Evolutionary conservation across 2,797 vertebrate genomes (phyloP).

Genomic region (Gorsachius magnificus): DNA sequence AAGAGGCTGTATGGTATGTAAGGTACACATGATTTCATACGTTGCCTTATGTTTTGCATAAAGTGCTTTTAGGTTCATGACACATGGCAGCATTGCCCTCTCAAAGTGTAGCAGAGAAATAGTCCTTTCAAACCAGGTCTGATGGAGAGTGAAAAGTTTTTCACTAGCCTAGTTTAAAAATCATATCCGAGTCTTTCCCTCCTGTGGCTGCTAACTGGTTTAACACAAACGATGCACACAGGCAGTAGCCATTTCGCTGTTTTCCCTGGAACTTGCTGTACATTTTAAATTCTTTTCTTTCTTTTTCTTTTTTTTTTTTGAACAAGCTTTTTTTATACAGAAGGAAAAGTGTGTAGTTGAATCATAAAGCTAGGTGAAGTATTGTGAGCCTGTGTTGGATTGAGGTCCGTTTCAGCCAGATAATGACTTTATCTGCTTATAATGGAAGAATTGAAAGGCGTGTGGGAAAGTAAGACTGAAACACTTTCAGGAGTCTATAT

Average conservation of each 20-base stretch:
- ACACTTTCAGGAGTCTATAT: neutral
- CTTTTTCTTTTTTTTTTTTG: neutral
- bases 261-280: slow-evolving; percentile 1
- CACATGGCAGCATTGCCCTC: neutral
- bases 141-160: neutral
- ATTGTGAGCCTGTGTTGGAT: neutral
- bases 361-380: slow-evolving; percentile 19
- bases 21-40: neutral
- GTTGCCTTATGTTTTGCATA: neutral
- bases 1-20: neutral
- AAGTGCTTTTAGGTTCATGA: neutral
- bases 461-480: slow-evolving; percentile 31
- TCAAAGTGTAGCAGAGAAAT: neutral
- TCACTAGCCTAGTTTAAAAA: slow-evolving; percentile 15
- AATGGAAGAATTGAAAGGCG: slow-evolving; percentile 31
- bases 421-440: slow-evolving; percentile 50
- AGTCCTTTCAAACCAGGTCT: slow-evolving; percentile 14
- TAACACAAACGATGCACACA: neutral
- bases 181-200: neutral
- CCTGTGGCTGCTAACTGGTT: neutral
- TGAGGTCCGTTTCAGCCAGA: slow-evolving; percentile 10
- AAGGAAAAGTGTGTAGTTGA: neutral
- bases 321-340: neutral
- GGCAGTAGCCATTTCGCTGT: slow-evolving; percentile 9
- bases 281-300: neutral